A percentile compares a stretch with the other conserved stretches of the same genome.
phyloP scores from a whole-genome alignment of 2,113 vertebrate genomes.

The Silurus asotus region DNA sequence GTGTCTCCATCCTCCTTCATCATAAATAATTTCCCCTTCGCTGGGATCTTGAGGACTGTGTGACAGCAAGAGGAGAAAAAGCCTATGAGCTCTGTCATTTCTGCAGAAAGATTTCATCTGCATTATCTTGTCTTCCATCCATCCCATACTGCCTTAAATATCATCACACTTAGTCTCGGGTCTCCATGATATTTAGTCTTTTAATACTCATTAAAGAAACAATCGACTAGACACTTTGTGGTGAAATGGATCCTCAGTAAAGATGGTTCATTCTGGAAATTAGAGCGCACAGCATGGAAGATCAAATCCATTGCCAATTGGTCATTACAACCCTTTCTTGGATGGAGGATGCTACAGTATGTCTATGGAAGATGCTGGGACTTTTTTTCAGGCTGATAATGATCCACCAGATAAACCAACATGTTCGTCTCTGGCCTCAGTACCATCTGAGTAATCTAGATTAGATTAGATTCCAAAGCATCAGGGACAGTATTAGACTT shows the following conservation, averaged over 20 bases:
- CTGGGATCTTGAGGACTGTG: slow-evolving; percentile 17
- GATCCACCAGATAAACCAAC: not conserved
- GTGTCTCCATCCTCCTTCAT: slow-evolving; percentile 17
- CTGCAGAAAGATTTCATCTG: slow-evolving; percentile 9
- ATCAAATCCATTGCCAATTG: not conserved
- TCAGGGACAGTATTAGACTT: not conserved
- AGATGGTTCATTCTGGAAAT: not conserved
- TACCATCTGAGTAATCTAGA: not conserved
- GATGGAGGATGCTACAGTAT: not conserved
- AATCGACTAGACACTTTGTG: not conserved
- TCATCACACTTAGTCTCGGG: not conserved
- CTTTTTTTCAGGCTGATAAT: not conserved
- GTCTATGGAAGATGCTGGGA: not conserved
- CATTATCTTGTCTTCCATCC: not conserved
- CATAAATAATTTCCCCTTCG: slow-evolving; percentile 43
- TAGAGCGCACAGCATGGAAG: not conserved
- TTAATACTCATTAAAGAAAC: not conserved
- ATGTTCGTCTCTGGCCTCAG: not conserved
- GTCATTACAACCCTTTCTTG: not conserved
- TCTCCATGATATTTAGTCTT: not conserved
- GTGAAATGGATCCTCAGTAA: not conserved
- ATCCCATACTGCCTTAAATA: not conserved
- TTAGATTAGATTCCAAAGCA: not conserved
- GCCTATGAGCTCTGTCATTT: slow-evolving; percentile 27
- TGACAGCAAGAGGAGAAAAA: slow-evolving; percentile 19